Evolutionary conservation across 2,888 invertebrate genomes (phyloP), one percentile per base, ranked within the genome.

Genomic region (Xestia xanthographa): DNA sequence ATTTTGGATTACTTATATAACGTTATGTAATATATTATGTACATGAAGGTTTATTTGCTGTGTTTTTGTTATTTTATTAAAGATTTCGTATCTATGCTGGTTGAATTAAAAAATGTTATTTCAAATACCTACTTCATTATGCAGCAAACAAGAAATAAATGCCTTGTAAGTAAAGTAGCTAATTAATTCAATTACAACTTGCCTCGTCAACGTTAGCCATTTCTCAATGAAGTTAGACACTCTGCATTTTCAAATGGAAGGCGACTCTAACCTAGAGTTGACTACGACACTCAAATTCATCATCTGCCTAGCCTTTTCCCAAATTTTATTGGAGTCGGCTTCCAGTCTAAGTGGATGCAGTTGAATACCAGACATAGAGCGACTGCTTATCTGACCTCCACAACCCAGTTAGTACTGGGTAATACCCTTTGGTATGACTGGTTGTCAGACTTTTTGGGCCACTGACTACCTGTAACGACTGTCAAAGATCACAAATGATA

Each of bases 1-100:
- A 72, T 67, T 83, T 82, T 56, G 2, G 22, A 58, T 72, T 79
- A 67, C 34, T n/a, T 79, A 83, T 76, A n/a, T 41, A 1, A 20
- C 9, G 20, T 76, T 26, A 62, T 56, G 62, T 43, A 76, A 66
- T 29, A 20, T 56, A n/a, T 77, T 75, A 71, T 71, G 45, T 48
- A 22, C 34, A 34, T 2, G 20, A 12, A 0, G 20, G 9, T 71
- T 48, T 70, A 56, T 45, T 56, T 48, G 22, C 11, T 43, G 14
- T 43, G 14, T 53, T 72, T 38, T 45, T 63, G 29, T 41, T 50
- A 66, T 22, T 26, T 9, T 12, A 20, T 38, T 22, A 12, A 17
- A 53, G 41, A 62, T 45, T 41, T 43, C 0, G 17, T n/a, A 38
- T 14, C 20, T 66, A 26, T 53, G 22, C 12, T 72, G 20, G 22